phyloP scores from a whole-genome alignment of 2,797 vertebrate species.

The Taeniopygia guttata region DNA sequence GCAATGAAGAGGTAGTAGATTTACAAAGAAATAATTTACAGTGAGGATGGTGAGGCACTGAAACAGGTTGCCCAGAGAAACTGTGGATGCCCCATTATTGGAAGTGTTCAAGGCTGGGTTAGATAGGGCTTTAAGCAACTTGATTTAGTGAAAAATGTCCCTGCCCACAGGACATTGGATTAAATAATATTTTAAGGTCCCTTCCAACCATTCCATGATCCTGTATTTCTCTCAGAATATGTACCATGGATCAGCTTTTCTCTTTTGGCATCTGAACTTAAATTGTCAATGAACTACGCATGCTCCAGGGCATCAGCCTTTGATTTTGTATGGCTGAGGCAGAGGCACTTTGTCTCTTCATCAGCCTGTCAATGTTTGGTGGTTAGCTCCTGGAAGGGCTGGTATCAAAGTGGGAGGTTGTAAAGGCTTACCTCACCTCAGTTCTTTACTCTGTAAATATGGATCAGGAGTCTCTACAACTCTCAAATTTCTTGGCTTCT shows the following conservation, averaged over 20 bases:
- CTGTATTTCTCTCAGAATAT: background rate
- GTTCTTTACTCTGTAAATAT: background rate
- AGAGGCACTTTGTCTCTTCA: background rate
- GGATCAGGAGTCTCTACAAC: background rate
- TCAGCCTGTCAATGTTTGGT: background rate
- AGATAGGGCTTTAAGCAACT: background rate
- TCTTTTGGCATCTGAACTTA: background rate
- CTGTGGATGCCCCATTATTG: background rate
- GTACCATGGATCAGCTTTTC: background rate
- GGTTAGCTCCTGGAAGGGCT: background rate
- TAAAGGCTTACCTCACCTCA: background rate
- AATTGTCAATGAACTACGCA: background rate
- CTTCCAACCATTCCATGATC: background rate
- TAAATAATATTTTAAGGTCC: background rate
- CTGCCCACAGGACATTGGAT: background rate
- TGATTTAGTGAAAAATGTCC: background rate
- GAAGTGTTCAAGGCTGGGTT: background rate
- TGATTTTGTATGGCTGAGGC: background rate
- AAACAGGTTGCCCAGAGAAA: background rate
- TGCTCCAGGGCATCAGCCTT: background rate
- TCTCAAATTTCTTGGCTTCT: background rate
- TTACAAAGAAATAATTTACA: background rate
- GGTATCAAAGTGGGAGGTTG: background rate
- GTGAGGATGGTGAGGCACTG: background rate
- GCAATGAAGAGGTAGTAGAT: background rate